These are phyloP conservation scores for Odontothrips loti DNA, from an alignment of 2,888 invertebrate genomes.

Conservation along the genomic window DNA sequence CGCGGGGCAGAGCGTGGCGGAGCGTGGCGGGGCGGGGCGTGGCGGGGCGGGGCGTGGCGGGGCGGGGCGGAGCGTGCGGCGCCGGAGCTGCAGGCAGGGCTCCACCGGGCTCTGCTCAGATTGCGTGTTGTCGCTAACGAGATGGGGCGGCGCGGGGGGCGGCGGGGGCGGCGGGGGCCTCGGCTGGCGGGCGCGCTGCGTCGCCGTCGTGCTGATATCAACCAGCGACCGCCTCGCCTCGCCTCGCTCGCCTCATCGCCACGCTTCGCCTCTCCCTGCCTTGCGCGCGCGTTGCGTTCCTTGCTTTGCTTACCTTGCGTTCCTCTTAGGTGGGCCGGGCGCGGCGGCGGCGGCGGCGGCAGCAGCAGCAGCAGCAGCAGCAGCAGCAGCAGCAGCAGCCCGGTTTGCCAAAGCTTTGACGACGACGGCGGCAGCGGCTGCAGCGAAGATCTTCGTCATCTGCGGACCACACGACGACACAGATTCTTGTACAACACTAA, in stretches of 20 bases:
- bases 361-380: not conserved
- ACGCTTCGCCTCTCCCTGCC: no score
- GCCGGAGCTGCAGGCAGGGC: not conserved
- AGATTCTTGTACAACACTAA: no score
- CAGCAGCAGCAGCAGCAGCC: not conserved
- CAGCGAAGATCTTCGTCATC: no score
- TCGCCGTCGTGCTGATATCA: not conserved
- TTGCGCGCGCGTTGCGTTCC: no score
- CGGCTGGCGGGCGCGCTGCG: not conserved
- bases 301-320: conserved; percentile 4
- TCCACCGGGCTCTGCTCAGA: not conserved
- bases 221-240: not conserved
- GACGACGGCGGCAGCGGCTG: no score
- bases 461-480: no score
- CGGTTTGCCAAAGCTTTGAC: no score
- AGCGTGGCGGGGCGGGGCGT: no score
- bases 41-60: no score
- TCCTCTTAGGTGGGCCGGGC: not conserved
- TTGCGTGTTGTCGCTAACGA: conserved; percentile 26
- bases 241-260: no score
- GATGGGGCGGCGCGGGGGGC: not conserved
- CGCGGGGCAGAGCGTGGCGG: no score
- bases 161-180: not conserved
- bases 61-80: no score
- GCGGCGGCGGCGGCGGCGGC: not conserved